Evolutionary conservation across 2,888 invertebrate genomes (phyloP), one percentile per base, ranked within the genome.

Genomic region (Dendrolimus houi): DNA sequence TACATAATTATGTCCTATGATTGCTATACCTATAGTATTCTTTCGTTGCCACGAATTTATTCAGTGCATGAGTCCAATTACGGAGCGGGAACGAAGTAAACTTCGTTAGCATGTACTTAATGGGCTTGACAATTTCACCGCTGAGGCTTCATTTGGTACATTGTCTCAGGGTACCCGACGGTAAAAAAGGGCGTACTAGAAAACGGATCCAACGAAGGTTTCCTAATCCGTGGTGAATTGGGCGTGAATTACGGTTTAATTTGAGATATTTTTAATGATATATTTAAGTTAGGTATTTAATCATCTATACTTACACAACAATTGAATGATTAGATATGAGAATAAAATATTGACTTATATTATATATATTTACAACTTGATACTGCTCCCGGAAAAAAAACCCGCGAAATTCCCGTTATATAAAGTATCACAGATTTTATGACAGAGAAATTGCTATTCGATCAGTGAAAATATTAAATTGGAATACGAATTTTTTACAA

Each of bases 21-120:
- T 29, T 29, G 29, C 29, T 29, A 29, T 29, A 29, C 29, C 29
- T 29, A 6, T 29, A 29, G 29, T 55, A 58, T 55, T 55, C 53
- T 54, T 55, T 54, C 52, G 47, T 29, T 52, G 52, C 59, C 62
- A 59, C 64, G 77, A 82, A 83, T 80, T 77, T 82, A 84, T 83
- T 82, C 83, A 74, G 75, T 76, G 80, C 82, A 81, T 83, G 81
- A 72, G 74, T 75, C 74, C 80, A 82, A 83, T 84, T 80, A 69
- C 76, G 70, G 76, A 77, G 76, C 74, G 78, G 78, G 71, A 74
- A 74, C 71, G 76, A 71, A 78, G 82, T 81, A 79, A 81, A 85
- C 79, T 84, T 82, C 78, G 80, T 83, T 82, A 79, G 79, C 80
- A 76, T 82, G 74, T 78, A 79, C 85, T 83, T 82, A 85, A 82